phyloP scores from a whole-genome alignment of 2,888 invertebrate genomes.

The Drosophila monieri region DNA sequence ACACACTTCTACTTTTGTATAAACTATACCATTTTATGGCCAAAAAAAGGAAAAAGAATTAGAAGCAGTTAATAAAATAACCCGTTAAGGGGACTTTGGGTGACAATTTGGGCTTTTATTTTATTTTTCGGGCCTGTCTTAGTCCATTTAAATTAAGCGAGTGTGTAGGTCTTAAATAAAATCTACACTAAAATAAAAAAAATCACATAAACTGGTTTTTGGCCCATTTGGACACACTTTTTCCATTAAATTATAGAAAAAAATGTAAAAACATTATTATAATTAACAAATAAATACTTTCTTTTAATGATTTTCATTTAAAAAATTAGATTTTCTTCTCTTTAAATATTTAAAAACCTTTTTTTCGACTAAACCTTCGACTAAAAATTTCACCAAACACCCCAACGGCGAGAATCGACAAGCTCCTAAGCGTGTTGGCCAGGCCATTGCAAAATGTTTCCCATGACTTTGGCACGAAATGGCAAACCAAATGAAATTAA shows the following conservation, averaged over 20 bases:
- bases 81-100: conserved; percentile 32
- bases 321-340: too few relatives aligned
- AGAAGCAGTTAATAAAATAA: conserved; percentile 16
- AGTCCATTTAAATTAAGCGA: conserved; percentile 41
- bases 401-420: conserved; percentile 13
- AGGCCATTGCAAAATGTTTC: conserved; percentile 59
- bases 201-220: conserved; percentile 12
- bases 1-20: conserved; percentile 6
- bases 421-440: conserved; percentile 37
- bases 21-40: conserved; percentile 4
- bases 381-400: conserved; percentile 21
- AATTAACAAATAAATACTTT: too few relatives aligned
- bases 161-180: conserved; percentile 8
- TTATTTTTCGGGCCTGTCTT: conserved; percentile 24
- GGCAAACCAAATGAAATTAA: conserved; percentile 14
- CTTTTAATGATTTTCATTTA: too few relatives aligned
- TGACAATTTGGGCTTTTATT: conserved; percentile 24
- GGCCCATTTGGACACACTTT: too few relatives aligned
- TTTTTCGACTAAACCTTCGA: neutral
- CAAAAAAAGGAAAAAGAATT: conserved; percentile 1
- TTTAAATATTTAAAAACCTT: too few relatives aligned
- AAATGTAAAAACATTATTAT: too few relatives aligned
- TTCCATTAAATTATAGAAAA: too few relatives aligned
- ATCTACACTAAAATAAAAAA: conserved; percentile 1
- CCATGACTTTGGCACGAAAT: conserved; percentile 51